Conservation (phyloP, 1,140 invertebrate genomes). For the Nephila pilipes region DNA sequence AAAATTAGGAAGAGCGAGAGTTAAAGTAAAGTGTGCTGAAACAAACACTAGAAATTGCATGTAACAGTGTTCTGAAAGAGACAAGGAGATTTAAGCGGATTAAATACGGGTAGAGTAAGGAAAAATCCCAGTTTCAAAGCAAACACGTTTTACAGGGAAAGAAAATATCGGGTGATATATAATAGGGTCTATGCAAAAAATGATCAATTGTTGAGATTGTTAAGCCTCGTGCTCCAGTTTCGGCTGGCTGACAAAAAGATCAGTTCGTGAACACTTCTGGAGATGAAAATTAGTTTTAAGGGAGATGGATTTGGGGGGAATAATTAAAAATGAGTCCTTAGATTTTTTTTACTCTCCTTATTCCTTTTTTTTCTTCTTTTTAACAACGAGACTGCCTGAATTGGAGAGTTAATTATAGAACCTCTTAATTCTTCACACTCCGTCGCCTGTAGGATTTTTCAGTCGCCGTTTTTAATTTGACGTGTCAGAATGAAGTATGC, state of each 20-base stretch:
- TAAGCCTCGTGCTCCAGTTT: constrained; percentile 5
- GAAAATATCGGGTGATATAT: not conserved
- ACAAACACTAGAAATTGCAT: constrained; percentile 11
- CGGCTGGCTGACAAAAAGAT: constrained; percentile 27
- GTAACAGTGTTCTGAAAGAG: not conserved
- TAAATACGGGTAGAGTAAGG: not conserved
- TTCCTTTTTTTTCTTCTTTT: not conserved
- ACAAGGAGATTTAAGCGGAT: constrained; percentile 32
- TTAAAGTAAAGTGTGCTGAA: not conserved
- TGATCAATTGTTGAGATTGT: constrained; percentile 45
- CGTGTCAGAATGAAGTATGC: not conserved
- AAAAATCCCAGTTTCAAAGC: constrained; percentile 37
- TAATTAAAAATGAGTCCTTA: constrained; percentile 44
- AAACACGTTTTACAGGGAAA: constrained; percentile 11
- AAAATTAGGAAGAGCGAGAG: constrained; percentile 2
- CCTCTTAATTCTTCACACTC: constrained; percentile 2
- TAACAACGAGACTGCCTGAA: not conserved
- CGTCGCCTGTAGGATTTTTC: not conserved
- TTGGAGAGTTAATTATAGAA: constrained; percentile 43
- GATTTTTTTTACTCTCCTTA: not conserved
- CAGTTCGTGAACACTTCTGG: not conserved
- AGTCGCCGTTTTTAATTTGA: not conserved
- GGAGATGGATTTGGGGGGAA: constrained; percentile 42
- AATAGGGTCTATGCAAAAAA: not conserved
- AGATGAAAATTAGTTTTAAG: constrained; percentile 51